Evolutionary conservation across 2,113 vertebrate genomes (phyloP), one percentile per base, ranked within the genome.

Genomic region (Lontra canadensis): DNA sequence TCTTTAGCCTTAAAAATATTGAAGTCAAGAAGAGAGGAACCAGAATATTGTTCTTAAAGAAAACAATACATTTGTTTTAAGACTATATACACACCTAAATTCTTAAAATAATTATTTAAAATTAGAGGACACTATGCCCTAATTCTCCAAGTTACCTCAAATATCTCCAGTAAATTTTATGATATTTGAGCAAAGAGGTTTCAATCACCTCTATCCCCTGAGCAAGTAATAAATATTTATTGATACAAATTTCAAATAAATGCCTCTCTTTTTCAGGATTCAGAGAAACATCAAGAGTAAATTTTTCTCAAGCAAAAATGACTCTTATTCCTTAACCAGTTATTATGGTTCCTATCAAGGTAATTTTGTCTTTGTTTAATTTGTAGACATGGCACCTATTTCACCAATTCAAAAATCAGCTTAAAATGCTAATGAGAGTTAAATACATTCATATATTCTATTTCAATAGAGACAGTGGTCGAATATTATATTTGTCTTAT

Each of bases 401-500:
- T 90, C 47, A 85, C 17, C 12, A 88, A 76, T 29, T 71, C 74
- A 94, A 73, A 92, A 87, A 92, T 94, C 81, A 90, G 6, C 21
- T 88, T 92, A 67, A 90, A 76, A 96, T 4, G 90, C 4, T 67
- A 61, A 86, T 81, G 26, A 17, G 2, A 96, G 2, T 67, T 74
- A 67, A 85, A n/a, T 67, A 82, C 76, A 80, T 84, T 93, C 29
- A 89, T 4, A 63, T 71, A 17, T 25, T 73, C 14, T 80, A 88
- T 63, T 96, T 90, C 94, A 84, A 44, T n/a, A 90, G 26, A 20
- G 26, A 78, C 44, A 85, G 6, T 26, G 83, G 61, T 92, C 86
- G 97, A 88, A 89, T 86, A 94, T 90, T 97, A 57, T 97, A 97
- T 98, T 98, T 98, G 42, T 92, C 91, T 98, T 97, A 96, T 96